Conservation (phyloP, 2,113 vertebrate genomes). For the Rhea americana region DNA sequence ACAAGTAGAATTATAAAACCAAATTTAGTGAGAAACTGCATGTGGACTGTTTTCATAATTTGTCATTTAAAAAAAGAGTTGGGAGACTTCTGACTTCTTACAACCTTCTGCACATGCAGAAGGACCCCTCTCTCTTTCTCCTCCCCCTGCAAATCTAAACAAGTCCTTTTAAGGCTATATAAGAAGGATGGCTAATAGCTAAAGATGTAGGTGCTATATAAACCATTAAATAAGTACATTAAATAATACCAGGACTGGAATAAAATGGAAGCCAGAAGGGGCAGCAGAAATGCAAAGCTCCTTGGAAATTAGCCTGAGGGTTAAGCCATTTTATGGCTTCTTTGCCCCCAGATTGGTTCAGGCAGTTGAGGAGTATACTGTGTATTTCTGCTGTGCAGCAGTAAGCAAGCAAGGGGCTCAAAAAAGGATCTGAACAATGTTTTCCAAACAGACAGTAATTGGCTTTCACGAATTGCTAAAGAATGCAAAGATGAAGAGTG, state of each 20-base stretch:
- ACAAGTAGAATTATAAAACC: not conserved
- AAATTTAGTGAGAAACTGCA: not conserved
- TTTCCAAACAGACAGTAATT: not conserved
- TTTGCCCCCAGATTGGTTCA: not conserved
- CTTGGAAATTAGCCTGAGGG: not conserved
- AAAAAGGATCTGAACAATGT: not conserved
- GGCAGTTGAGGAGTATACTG: not conserved
- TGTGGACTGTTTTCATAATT: slow-evolving; percentile 31
- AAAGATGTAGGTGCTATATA: slow-evolving; percentile 51
- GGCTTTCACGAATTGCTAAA: not conserved
- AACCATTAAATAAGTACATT: slow-evolving; percentile 6
- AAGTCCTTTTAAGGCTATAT: slow-evolving; percentile 67
- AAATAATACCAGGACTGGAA: not conserved
- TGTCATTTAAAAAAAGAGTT: not conserved
- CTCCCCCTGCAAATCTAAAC: slow-evolving; percentile 36
- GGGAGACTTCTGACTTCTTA: slow-evolving; percentile 36
- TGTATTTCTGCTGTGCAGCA: not conserved
- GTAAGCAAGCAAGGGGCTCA: not conserved
- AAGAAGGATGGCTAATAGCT: slow-evolving; percentile 13
- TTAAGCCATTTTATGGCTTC: not conserved
- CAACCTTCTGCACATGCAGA: slow-evolving; percentile 17
- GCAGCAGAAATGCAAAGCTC: not conserved
- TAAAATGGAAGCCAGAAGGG: not conserved
- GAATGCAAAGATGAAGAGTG: not conserved
- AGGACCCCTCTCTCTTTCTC: slow-evolving; percentile 14